Percentiles rank a stretch among this genome's conserved stretches.
phyloP scores from a whole-genome alignment of 2,888 invertebrate genomes.

The Piscicola geometra region DNA sequence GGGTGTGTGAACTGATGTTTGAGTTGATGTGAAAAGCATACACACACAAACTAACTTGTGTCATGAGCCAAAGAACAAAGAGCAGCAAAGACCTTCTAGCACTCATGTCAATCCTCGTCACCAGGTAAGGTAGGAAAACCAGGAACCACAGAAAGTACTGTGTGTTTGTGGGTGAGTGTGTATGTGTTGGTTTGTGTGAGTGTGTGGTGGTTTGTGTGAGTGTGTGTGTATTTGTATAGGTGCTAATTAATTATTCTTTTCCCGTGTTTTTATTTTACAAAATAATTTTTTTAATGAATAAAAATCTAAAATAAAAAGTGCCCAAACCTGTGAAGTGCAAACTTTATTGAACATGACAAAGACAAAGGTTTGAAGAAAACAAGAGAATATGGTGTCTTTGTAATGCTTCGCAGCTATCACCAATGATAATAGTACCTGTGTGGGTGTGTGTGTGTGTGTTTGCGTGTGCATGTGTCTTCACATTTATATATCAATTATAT shows the following conservation, averaged over 20 bases:
- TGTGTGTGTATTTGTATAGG: too few relatives aligned
- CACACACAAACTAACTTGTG: conserved; percentile 48
- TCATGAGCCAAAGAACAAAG: conserved; percentile 60
- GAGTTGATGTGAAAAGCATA: background rate
- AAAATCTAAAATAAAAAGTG: background rate
- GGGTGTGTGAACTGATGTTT: background rate
- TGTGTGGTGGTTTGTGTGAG: too few relatives aligned
- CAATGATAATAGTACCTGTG: conserved; percentile 61
- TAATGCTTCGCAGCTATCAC: conserved; percentile 49
- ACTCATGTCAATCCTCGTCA: conserved; percentile 49
- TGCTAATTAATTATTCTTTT: too few relatives aligned
- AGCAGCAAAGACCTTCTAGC: conserved; percentile 57
- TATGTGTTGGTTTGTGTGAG: too few relatives aligned
- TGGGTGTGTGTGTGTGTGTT: conserved; percentile 30
- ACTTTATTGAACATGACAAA: conserved; percentile 92
- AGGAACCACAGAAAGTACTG: conserved; percentile 77
- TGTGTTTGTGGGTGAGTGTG: too few relatives aligned
- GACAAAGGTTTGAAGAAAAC: conserved; percentile 77
- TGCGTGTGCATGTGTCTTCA: conserved; percentile 6
- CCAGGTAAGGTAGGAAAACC: conserved; percentile 69
- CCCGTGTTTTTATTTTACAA: too few relatives aligned
- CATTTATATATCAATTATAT: background rate
- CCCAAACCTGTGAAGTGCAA: conserved; percentile 75
- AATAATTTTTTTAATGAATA: background rate
- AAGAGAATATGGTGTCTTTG: conserved; percentile 71